phyloP scores from a whole-genome alignment of 2,797 vertebrate species.

The Cyprinella venusta region DNA sequence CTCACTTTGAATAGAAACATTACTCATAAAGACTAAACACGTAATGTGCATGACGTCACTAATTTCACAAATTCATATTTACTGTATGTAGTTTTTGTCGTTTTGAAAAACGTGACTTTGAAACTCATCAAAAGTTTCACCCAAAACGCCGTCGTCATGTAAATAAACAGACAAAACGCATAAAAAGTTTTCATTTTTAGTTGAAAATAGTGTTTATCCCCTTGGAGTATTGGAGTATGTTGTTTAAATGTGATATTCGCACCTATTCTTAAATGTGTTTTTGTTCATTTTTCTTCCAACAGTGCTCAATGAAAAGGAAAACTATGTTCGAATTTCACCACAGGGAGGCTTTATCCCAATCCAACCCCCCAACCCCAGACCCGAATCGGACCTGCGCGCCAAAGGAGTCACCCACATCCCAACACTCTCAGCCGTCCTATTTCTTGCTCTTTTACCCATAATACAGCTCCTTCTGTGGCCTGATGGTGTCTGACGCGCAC shows the following conservation, averaged over 20 bases:
- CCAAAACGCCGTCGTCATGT: neutral
- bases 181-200: neutral
- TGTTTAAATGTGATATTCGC: neutral
- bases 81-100: neutral
- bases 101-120: neutral
- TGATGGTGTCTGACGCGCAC: constrained; percentile 27
- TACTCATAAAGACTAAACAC: neutral
- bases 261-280: neutral
- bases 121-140: neutral
- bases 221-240: neutral
- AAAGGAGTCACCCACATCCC: neutral
- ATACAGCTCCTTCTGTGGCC: constrained; percentile 22
- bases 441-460: constrained; percentile 24
- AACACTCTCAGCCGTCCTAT: neutral
- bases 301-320: neutral
- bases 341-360: neutral
- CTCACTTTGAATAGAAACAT: neutral
- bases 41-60: neutral
- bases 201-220: neutral
- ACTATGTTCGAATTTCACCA: neutral
- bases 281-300: neutral
- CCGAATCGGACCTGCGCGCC: neutral
- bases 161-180: neutral
- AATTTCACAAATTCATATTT: neutral
- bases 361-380: neutral